These are phyloP conservation scores for Phocides pigmalion DNA, from an alignment of 1,140 invertebrate genomes.

Conservation along the genomic window DNA sequence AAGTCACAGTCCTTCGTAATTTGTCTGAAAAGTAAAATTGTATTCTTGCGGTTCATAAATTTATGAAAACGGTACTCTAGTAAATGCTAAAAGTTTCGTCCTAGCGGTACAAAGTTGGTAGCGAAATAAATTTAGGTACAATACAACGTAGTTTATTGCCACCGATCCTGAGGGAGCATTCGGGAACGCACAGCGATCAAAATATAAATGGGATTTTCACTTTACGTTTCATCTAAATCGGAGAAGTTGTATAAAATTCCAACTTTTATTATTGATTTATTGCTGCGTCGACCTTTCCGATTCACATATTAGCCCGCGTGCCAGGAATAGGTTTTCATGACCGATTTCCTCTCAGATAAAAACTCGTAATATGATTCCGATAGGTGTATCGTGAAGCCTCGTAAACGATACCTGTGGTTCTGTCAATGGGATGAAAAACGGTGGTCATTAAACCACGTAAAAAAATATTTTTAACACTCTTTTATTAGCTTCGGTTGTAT, in stretches of 20 bases:
- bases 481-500: too few relatives aligned
- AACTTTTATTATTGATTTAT: conserved; percentile 55
- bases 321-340: background rate
- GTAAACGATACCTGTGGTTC: too few relatives aligned
- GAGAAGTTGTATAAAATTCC: conserved; percentile 52
- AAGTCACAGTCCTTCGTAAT: too few relatives aligned
- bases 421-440: too few relatives aligned
- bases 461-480: too few relatives aligned
- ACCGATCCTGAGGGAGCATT: conserved; percentile 50
- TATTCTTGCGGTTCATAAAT: conserved; percentile 36
- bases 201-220: conserved; percentile 68
- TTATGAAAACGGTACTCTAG: conserved; percentile 43
- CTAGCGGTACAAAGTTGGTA: conserved; percentile 56
- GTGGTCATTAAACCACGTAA: too few relatives aligned
- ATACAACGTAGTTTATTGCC: conserved; percentile 66
- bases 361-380: too few relatives aligned
- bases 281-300: conserved; percentile 41
- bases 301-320: conserved; percentile 25
- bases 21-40: background rate
- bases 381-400: too few relatives aligned
- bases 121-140: conserved; percentile 70
- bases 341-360: too few relatives aligned
- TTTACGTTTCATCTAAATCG: conserved; percentile 50
- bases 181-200: conserved; percentile 57
- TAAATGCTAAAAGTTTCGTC: conserved; percentile 59